A percentile compares a stretch with the other conserved stretches of the same genome.
These are phyloP conservation scores for Tor tambroides DNA, from an alignment of 2,113 vertebrate species.

Conservation along the genomic window DNA sequence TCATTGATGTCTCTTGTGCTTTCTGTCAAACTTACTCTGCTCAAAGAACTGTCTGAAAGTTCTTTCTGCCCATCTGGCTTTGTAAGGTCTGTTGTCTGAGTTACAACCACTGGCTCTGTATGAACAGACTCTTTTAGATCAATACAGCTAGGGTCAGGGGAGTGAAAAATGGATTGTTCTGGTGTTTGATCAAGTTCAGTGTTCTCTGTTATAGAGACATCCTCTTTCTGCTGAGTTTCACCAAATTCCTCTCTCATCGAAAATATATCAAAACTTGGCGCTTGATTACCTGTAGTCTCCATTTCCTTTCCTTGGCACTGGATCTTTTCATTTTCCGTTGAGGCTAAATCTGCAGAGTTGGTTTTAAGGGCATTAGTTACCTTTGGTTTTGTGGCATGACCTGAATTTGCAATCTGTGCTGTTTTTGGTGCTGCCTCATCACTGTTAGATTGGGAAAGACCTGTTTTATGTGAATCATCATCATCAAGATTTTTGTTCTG, in stretches of 20 bases:
- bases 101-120: constrained; percentile 5
- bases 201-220: constrained; percentile 14
- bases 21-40: constrained; percentile 51
- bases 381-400: constrained; percentile 60
- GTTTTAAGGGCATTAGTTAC: constrained; percentile 47
- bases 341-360: background rate
- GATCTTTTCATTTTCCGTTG: constrained; percentile 28
- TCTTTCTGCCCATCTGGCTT: constrained; percentile 30
- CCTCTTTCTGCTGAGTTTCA: constrained; percentile 27
- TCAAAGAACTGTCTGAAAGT: constrained; percentile 62
- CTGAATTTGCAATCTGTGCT: constrained; percentile 47
- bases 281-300: background rate
- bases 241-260: background rate
- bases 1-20: constrained; percentile 72
- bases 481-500: constrained; percentile 9
- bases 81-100: constrained; percentile 4
- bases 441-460: constrained; percentile 62
- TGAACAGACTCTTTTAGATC: background rate
- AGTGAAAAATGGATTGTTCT: constrained; percentile 27
- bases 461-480: constrained; percentile 53
- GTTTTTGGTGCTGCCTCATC: constrained; percentile 55
- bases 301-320: constrained; percentile 6
- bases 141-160: background rate
- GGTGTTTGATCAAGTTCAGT: constrained; percentile 23
- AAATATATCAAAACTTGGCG: background rate